These are phyloP conservation scores for Anarhynchus alexandrinus DNA, from an alignment of 2,113 vertebrate species.

Conservation along the genomic window DNA sequence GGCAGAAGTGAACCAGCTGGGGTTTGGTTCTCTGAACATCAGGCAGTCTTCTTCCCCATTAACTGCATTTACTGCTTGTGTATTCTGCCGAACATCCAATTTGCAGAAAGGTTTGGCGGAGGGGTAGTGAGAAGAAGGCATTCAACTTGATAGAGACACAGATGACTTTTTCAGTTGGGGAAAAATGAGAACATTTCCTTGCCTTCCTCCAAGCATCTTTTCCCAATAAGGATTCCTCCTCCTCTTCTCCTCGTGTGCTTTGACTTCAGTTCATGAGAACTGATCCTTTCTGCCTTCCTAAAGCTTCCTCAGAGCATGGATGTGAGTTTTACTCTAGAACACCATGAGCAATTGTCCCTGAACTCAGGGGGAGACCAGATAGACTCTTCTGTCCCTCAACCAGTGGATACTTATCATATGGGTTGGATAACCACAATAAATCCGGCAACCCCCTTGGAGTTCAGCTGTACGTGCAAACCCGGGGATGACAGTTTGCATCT, in stretches of 20 bases:
- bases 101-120: neutral
- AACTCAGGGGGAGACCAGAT: neutral
- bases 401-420: neutral
- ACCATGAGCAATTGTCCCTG: neutral
- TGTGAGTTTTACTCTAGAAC: neutral
- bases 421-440: neutral
- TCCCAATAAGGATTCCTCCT: neutral
- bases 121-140: neutral
- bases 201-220: neutral
- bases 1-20: neutral
- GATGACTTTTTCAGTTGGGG: neutral
- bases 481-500: neutral
- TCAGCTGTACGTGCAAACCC: neutral
- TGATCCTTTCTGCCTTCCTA: neutral
- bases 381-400: neutral
- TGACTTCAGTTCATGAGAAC: neutral
- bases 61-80: neutral
- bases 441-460: neutral
- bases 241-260: neutral
- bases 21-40: neutral
- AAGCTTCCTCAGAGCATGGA: neutral
- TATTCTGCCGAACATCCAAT: neutral
- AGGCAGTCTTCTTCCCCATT: neutral
- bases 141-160: neutral
- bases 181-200: neutral